These are phyloP conservation scores for Macrosiphum euphorbiae DNA, from an alignment of 2,888 invertebrate genomes.

Conservation along the genomic window DNA sequence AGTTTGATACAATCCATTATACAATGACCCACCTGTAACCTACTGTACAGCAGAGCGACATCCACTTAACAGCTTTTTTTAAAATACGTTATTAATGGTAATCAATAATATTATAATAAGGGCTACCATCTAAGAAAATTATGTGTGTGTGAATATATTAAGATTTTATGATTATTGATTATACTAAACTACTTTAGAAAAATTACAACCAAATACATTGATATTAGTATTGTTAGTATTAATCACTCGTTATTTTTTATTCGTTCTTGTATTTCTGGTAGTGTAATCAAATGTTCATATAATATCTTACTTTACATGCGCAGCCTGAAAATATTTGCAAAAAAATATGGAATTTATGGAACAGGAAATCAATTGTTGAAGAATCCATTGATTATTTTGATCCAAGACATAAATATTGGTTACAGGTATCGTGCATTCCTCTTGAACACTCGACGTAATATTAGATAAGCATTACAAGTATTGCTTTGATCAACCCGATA, in stretches of 20 bases:
- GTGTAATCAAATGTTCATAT: not conserved
- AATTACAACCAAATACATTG: not conserved
- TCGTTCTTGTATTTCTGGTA: not conserved
- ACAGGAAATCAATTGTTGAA: slow-evolving; percentile 58
- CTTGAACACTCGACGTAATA: not conserved
- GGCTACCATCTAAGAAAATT: not conserved
- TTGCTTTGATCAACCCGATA: slow-evolving; percentile 31
- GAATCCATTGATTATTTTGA: slow-evolving; percentile 62
- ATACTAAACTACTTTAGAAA: not conserved
- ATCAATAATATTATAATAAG: not conserved
- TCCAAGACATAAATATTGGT: slow-evolving; percentile 63
- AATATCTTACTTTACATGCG: slow-evolving; percentile 31
- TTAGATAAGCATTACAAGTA: slow-evolving; percentile 13
- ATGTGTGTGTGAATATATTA: not conserved
- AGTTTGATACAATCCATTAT: too few species aligned
- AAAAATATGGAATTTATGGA: slow-evolving; percentile 52
- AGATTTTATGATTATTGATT: not conserved
- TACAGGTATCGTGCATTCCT: slow-evolving; percentile 49
- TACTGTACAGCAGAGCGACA: too few species aligned
- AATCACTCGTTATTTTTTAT: not conserved
- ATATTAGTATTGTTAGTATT: not conserved
- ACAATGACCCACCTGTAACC: too few species aligned
- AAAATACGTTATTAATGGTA: not conserved
- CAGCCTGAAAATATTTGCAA: slow-evolving; percentile 56
- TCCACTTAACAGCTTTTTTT: too few species aligned